These are phyloP conservation scores for Micrasema longulum DNA, from an alignment of 1,140 invertebrate genomes.

Conservation along the genomic window DNA sequence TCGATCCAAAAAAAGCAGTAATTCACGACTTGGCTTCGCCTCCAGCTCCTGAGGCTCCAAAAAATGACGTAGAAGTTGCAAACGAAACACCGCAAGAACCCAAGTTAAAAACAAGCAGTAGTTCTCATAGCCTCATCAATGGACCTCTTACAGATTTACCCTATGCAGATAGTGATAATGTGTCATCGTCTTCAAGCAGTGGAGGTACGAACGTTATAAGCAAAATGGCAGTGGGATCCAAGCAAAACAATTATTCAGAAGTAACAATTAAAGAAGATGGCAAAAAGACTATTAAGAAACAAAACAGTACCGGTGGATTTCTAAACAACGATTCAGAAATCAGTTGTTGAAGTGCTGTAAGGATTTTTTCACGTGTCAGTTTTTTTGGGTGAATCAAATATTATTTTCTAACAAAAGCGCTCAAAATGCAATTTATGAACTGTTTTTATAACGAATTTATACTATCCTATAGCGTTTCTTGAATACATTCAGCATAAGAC, in stretches of 20 bases:
- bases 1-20: constrained; percentile 66
- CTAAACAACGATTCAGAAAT: constrained; percentile 54
- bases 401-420: background rate
- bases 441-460: background rate
- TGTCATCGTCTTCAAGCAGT: constrained; percentile 55
- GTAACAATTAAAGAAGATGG: constrained; percentile 36
- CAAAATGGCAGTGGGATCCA: constrained; percentile 36
- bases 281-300: constrained; percentile 36
- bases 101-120: constrained; percentile 57
- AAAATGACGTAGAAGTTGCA: constrained; percentile 56
- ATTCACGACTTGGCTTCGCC: constrained; percentile 62
- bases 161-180: constrained; percentile 66
- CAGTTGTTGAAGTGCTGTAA: constrained; percentile 42
- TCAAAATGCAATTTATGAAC: background rate
- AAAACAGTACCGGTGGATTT: constrained; percentile 47
- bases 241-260: constrained; percentile 51
- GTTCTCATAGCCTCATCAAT: constrained; percentile 64
- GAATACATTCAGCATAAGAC: background rate
- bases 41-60: constrained; percentile 54
- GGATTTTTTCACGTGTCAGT: too few relatives aligned
- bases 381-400: background rate
- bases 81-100: constrained; percentile 50
- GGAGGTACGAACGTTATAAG: constrained; percentile 46
- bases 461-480: background rate
- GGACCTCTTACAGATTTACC: constrained; percentile 66